Conservation (phyloP, 2,113 vertebrate species). For the Bubo scandiacus region DNA sequence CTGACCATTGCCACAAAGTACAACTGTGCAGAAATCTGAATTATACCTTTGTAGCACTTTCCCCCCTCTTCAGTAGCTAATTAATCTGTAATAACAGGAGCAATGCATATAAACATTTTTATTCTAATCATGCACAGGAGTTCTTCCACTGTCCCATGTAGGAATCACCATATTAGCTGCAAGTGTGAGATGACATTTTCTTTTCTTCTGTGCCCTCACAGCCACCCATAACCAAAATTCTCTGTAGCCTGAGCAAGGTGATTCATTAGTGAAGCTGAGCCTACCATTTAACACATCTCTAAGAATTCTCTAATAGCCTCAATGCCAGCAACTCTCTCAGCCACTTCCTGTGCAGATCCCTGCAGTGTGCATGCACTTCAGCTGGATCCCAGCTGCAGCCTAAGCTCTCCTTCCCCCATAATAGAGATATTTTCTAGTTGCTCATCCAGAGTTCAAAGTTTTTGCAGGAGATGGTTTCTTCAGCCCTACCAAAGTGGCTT, state of each 20-base stretch:
- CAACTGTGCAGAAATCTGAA: constrained; percentile 1
- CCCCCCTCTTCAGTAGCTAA: background rate
- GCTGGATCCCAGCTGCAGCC: constrained; percentile 29
- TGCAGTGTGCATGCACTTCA: background rate
- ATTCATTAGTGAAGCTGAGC: constrained; percentile 14
- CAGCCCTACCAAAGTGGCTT: constrained; percentile 44
- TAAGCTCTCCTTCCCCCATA: background rate
- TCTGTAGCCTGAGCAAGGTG: background rate
- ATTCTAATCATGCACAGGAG: background rate
- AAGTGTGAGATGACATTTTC: background rate
- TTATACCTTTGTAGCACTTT: background rate
- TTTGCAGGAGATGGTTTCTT: constrained; percentile 53
- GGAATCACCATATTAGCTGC: background rate
- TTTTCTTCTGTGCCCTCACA: background rate
- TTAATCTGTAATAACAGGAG: background rate
- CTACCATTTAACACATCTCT: constrained; percentile 20
- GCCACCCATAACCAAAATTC: background rate
- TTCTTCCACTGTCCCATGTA: background rate
- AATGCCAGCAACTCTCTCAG: background rate
- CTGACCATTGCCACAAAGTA: background rate
- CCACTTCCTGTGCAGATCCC: constrained; percentile 46
- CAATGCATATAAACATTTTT: background rate
- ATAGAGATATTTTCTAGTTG: constrained; percentile 39
- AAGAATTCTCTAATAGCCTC: constrained; percentile 46
- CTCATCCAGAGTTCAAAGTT: constrained; percentile 64